Percentiles rank a stretch among this genome's conserved stretches.
phyloP scores from a whole-genome alignment of 2,113 vertebrate species.

The Paralichthys olivaceus region DNA sequence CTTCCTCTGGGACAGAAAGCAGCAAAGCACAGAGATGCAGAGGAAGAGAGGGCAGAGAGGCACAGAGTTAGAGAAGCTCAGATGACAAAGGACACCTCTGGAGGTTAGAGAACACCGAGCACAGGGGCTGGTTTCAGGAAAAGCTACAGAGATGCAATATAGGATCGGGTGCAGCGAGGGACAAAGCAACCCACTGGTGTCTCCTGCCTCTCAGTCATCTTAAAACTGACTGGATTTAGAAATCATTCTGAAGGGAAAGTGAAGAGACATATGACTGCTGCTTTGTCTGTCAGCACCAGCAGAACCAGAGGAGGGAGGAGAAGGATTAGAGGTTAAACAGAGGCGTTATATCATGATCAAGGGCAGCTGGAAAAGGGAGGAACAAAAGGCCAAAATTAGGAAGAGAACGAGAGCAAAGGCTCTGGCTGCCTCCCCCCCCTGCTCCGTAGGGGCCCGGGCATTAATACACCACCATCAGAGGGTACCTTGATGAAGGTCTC shows the following conservation, averaged over 20 bases:
- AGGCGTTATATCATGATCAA: slow-evolving; percentile 62
- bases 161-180: slow-evolving; percentile 33
- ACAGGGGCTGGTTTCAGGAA: slow-evolving; percentile 41
- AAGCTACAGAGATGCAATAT: slow-evolving; percentile 36
- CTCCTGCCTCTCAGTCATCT: slow-evolving; percentile 32
- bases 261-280: slow-evolving; percentile 57
- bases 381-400: slow-evolving; percentile 61
- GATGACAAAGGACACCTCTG: slow-evolving; percentile 60
- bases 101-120: slow-evolving; percentile 49
- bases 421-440: slow-evolving; percentile 84
- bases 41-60: slow-evolving; percentile 87
- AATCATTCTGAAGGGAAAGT: slow-evolving; percentile 24
- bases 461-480: slow-evolving; percentile 80
- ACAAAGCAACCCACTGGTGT: slow-evolving; percentile 47
- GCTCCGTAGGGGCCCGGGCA: slow-evolving; percentile 78
- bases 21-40: slow-evolving; percentile 88
- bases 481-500: slow-evolving; percentile 99
- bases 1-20: slow-evolving; percentile 97
- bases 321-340: slow-evolving; percentile 73
- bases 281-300: slow-evolving; percentile 44
- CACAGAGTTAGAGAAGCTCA: slow-evolving; percentile 86
- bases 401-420: slow-evolving; percentile 60
- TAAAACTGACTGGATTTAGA: slow-evolving; percentile 27
- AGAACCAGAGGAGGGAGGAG: slow-evolving; percentile 44
- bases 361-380: slow-evolving; percentile 62